phyloP scores from a whole-genome alignment of 2,113 vertebrate species.

The Heliornis fulica region DNA sequence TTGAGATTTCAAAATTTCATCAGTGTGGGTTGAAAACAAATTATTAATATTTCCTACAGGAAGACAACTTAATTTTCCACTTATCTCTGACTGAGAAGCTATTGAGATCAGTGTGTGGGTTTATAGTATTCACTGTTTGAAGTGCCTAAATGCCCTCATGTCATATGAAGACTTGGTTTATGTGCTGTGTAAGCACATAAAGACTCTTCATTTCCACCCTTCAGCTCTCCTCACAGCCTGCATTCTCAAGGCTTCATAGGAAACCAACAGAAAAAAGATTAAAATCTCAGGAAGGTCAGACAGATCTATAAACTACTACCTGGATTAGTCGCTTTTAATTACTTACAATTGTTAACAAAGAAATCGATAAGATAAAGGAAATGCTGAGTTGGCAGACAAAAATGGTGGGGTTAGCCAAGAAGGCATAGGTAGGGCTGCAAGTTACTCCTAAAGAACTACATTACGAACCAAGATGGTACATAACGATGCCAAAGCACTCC shows the following conservation, averaged over 20 bases:
- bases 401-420: not conserved
- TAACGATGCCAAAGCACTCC: no score
- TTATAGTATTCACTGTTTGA: not conserved
- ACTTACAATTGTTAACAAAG: not conserved
- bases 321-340: not conserved
- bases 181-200: not conserved
- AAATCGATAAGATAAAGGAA: not conserved
- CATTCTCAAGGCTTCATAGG: not conserved
- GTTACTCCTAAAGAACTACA: no score
- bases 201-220: not conserved
- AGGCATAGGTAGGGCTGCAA: not conserved
- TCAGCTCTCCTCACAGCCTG: not conserved
- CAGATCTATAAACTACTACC: not conserved
- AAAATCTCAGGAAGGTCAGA: rapidly evolving
- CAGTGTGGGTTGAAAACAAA: not conserved
- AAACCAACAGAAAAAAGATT: not conserved
- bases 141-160: not conserved
- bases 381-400: not conserved
- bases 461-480: no score
- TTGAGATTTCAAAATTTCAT: not conserved
- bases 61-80: not conserved
- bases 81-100: not conserved
- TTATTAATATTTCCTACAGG: not conserved
- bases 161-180: not conserved
- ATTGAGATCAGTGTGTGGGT: not conserved